A percentile compares a stretch with the other conserved stretches of the same genome.
Conservation (phyloP, 2,888 invertebrate genomes). For the Agrypnus murinus region DNA sequence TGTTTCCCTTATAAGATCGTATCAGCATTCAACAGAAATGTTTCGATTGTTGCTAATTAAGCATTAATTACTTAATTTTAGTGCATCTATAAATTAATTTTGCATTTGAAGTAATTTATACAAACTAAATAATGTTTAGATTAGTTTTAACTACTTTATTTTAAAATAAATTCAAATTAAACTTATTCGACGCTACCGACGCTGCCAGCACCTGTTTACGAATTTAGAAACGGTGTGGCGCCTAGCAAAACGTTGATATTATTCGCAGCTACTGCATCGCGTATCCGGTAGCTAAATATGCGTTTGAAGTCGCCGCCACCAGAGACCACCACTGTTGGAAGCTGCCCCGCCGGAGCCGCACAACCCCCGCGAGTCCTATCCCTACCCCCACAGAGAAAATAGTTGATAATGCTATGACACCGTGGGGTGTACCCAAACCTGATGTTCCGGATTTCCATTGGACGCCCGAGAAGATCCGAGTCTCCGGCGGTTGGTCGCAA, state of each 20-base stretch:
- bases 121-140: too few species aligned
- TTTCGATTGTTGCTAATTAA: too few species aligned
- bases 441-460: constrained; percentile 58
- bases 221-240: constrained; percentile 60
- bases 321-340: constrained; percentile 67
- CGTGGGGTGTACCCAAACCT: constrained; percentile 60
- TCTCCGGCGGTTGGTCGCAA: constrained; percentile 65
- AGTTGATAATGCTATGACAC: constrained; percentile 60
- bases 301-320: constrained; percentile 62
- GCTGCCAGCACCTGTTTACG: constrained; percentile 52
- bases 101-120: too few species aligned
- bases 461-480: constrained; percentile 57
- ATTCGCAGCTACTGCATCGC: constrained; percentile 57
- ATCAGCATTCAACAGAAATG: too few species aligned
- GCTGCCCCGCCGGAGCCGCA: constrained; percentile 53
- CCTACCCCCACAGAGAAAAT: constrained; percentile 56
- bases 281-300: constrained; percentile 53
- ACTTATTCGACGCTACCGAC: constrained; percentile 22
- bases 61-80: too few species aligned
- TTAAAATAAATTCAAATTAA: too few species aligned
- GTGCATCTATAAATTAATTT: too few species aligned
- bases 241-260: constrained; percentile 54
- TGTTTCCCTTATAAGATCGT: too few species aligned
- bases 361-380: constrained; percentile 57
- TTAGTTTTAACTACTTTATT: too few species aligned